Base-by-base conservation (phyloP, 2,888 invertebrate genomes). In the Lasiommata megera region DNA sequence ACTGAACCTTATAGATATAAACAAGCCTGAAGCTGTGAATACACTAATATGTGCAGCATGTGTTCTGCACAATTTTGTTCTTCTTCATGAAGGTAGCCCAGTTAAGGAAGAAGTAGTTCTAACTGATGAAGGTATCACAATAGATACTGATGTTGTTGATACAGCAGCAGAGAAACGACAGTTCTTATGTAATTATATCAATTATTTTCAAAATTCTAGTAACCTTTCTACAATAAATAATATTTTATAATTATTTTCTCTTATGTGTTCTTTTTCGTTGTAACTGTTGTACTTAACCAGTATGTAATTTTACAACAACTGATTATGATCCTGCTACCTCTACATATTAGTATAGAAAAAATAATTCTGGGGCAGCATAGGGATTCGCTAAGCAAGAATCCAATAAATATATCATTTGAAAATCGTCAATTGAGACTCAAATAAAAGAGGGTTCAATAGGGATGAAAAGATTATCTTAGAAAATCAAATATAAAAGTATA, bases 111-210 rank as follows among this genome's bases (percentile, higher is more conserved):
- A 89, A 72, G 57, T 70, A 2, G 68, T 85, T 8, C 63, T 71
- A 11, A 83, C 79, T 76, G 83, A 85, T 69, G 84, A 87, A 69
- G 81, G 79, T 59, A 76, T 90, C 12, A 75, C 74, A 16, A 80
- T 90, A 56, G 86, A 88, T 60, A 79, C 73, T 37, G 73, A 72
- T 60, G 77, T 88, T 69, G 84, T 88, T 1, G 82, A 79, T 67
- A 82, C 77, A 63, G 80, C 88, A 29, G 48, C 65, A 31, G 90
- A 89, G 61, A 90, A 90, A 63, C 76, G 90, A 29, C 86, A 88
- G 61, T 90, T 88, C 74, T 66, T 90, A 41, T 88, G 88, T 72
- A 87, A 88, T 67, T 90, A 88, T 62, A 81, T 90, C 14, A 88
- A 85, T 72, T 86, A 79, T 67, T 80, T 88, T 62, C 80, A 83